Percentiles rank a stretch among this genome's conserved stretches.
Evolutionary conservation across 1,140 invertebrate species (phyloP).

Genomic region (Scaptomyza hsui): DNA sequence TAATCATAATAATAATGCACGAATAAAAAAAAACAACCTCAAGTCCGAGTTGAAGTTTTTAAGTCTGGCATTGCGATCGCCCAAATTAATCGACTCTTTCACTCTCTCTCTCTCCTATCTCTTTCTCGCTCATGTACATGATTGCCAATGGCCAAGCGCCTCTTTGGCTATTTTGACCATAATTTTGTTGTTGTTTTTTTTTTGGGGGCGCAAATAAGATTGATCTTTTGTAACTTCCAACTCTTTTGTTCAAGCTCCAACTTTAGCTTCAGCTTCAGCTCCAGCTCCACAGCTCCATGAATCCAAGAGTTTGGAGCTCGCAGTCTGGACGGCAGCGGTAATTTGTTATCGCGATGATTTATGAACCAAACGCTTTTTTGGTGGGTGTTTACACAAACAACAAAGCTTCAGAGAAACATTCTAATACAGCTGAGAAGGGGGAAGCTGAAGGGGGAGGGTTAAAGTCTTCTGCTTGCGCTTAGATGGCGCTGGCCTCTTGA

Average conservation of each 20-base stretch:
- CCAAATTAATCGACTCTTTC: constrained; percentile 61
- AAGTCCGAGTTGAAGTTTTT: constrained; percentile 48
- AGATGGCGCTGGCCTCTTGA: constrained; percentile 47
- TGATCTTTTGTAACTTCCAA: constrained; percentile 82
- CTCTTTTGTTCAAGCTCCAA: constrained; percentile 56
- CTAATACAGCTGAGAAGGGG: constrained; percentile 51
- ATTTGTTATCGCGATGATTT: constrained; percentile 83
- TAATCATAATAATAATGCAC: constrained; percentile 58
- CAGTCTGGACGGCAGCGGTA: constrained; percentile 69
- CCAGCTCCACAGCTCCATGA: constrained; percentile 15
- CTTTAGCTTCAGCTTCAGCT: constrained; percentile 1
- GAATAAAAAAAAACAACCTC: constrained; percentile 51
- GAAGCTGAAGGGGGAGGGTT: too few relatives aligned
- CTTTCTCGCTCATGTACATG: constrained; percentile 1
- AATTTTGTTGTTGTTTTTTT: constrained; percentile 4
- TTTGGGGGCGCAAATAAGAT: constrained; percentile 78
- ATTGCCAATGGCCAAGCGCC: constrained; percentile 59
- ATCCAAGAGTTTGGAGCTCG: background rate
- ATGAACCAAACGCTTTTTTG: constrained; percentile 72
- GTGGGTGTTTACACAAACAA: constrained; percentile 78
- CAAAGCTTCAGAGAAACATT: constrained; percentile 48
- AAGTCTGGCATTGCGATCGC: constrained; percentile 46
- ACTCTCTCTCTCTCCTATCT: constrained; percentile 26
- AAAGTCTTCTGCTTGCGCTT: background rate
- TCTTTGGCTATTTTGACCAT: constrained; percentile 60